Evolutionary conservation across 2,888 invertebrate genomes (phyloP), one percentile per base, ranked within the genome.

Genomic region (Scaptodrosophila latifasciaeformis): DNA sequence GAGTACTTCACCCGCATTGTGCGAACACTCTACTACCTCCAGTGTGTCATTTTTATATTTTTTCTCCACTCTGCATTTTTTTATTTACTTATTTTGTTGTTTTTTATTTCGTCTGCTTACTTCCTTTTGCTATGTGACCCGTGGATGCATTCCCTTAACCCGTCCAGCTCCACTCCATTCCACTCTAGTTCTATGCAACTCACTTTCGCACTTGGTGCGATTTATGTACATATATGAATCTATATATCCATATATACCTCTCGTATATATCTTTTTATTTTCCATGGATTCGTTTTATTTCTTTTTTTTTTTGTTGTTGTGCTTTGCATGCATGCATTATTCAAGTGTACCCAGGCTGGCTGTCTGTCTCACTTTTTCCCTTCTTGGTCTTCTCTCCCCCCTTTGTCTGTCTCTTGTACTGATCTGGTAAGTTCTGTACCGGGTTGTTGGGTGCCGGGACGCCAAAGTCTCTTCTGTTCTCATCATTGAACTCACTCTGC

Each of bases 171-270:
- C 37, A 37, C 59, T 70, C 63, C 67, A 59, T 78, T 70, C 53
- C 7, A 7, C 30, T 29, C 29, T 10, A 68, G 75, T 70, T 74
- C 65, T 60, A 68, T 74, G 78, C 71, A 74, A 78, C 78, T 74
- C 72, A 78, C 71, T 74, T 74, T 74, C 78, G 78, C 72, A 74
- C 78, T 77, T 77, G 53, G 63, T 49, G 45, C 47, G 57, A 53
- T 47, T 50, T 42, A 49, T 29, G 49, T 40, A 35, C 57, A 55
- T 45, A 45, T 13, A 27, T 21, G 18, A n/a, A 39, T 39, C 7
- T 21, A 24, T 42, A 10, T 24, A 24, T 24, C 43, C 13, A 40
- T 31, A 54, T 29, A 40, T 35, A 37, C 45, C 9, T 34, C 15
- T 12, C 34, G 34, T 34, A 30, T 45, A 49, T 47, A 39, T 50